These are phyloP conservation scores for Gallinago solitaria DNA, from an alignment of 2,797 vertebrate species.

Conservation along the genomic window DNA sequence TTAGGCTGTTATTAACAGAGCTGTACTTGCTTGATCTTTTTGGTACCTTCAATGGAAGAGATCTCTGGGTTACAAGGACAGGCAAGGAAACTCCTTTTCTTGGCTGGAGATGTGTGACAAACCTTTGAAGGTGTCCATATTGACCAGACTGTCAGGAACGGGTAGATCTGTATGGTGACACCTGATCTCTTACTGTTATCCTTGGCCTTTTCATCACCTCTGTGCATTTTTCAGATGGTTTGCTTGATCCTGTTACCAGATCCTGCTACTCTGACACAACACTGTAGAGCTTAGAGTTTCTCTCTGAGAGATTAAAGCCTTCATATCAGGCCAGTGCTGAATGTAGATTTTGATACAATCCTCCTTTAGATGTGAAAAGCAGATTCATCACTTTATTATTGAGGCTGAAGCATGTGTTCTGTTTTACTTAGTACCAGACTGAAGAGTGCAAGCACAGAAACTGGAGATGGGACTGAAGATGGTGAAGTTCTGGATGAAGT, in stretches of 20 bases:
- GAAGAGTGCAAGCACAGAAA: not conserved
- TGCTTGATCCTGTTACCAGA: not conserved
- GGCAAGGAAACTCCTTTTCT: not conserved
- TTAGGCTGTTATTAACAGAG: not conserved
- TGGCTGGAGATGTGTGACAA: not conserved
- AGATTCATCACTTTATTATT: not conserved
- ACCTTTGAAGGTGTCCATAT: not conserved
- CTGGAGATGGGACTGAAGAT: not conserved
- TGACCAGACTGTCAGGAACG: not conserved
- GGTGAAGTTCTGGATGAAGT: not conserved
- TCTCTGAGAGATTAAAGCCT: not conserved
- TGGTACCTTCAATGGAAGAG: not conserved
- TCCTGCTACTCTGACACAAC: not conserved
- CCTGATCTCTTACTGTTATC: not conserved
- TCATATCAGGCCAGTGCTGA: not conserved
- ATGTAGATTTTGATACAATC: not conserved
- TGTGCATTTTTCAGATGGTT: not conserved
- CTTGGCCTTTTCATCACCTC: not conserved
- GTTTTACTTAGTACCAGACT: not conserved
- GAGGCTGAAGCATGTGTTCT: not conserved
- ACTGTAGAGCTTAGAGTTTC: not conserved
- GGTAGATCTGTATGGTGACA: not conserved
- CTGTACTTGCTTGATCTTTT: not conserved
- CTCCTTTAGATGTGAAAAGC: not conserved
- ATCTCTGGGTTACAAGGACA: not conserved